Percentiles rank a stretch among this genome's conserved stretches.
Evolutionary conservation across 2,797 vertebrate species (phyloP).

Genomic region (Alcedo atthis): DNA sequence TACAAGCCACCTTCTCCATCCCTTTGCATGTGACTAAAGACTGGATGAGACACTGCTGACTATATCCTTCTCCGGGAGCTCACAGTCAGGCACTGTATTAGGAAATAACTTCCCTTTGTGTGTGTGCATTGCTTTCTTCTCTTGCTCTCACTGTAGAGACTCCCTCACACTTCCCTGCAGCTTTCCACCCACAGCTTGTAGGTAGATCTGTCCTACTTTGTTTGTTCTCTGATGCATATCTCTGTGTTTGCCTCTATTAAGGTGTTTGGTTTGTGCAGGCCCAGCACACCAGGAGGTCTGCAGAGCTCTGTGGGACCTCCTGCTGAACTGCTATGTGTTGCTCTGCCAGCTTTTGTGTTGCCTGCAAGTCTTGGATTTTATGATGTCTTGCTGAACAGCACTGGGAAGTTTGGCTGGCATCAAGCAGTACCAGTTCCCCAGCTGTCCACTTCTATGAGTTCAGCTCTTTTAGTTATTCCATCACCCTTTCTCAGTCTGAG

Average conservation of each 20-base stretch:
- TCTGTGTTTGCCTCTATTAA: background rate
- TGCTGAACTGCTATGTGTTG: background rate
- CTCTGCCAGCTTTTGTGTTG: background rate
- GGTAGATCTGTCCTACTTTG: background rate
- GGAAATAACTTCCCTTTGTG: background rate
- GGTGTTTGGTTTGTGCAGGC: slow-evolving; percentile 18
- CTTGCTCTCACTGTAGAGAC: background rate
- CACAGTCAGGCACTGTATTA: background rate
- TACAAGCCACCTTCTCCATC: slow-evolving; percentile 7
- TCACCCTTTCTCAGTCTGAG: background rate
- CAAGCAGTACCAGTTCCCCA: background rate
- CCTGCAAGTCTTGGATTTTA: background rate
- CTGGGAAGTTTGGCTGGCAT: background rate
- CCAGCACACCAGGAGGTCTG: background rate
- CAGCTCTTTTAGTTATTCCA: background rate
- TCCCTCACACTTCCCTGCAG: slow-evolving; percentile 9
- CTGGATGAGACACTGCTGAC: background rate
- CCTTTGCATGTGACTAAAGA: background rate
- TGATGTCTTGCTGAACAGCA: background rate
- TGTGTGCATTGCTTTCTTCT: background rate
- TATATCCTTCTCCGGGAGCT: background rate
- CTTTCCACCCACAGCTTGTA: background rate
- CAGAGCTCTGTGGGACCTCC: background rate
- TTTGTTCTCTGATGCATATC: background rate
- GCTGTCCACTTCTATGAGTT: background rate